Evolutionary conservation across 1,140 invertebrate genomes (phyloP).

Genomic region (Hylaeus anthracinus): DNA sequence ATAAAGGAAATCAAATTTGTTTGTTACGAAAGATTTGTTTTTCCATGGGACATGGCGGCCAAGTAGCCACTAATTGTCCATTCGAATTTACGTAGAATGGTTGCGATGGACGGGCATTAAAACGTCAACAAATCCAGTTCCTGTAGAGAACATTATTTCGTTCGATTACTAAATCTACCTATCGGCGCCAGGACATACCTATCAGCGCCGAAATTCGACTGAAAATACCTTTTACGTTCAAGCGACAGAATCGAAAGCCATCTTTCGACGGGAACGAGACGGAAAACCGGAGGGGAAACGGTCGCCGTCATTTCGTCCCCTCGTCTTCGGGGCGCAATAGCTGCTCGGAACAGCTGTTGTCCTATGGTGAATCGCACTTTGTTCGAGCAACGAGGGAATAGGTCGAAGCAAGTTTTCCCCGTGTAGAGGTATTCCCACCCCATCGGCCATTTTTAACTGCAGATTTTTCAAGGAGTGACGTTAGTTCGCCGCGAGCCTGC

Average conservation of each 20-base stretch:
- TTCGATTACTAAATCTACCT: not conserved
- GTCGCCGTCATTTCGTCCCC: conserved; percentile 54
- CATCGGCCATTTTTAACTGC: conserved; percentile 40
- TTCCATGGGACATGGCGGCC: too few relatives aligned
- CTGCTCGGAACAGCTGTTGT: conserved; percentile 68
- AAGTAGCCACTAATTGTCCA: too few relatives aligned
- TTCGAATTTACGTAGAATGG: too few relatives aligned
- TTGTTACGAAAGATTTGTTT: too few relatives aligned
- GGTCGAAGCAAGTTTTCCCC: conserved; percentile 58
- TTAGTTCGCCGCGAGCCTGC: conserved; percentile 65
- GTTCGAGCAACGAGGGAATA: conserved; percentile 52
- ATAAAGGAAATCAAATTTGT: too few relatives aligned
- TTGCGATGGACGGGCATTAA: not conserved
- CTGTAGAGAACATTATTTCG: not conserved
- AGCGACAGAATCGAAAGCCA: conserved; percentile 22
- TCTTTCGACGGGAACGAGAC: conserved; percentile 23
- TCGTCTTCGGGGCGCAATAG: conserved; percentile 49
- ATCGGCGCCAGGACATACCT: not conserved
- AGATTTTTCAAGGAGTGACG: conserved; percentile 39
- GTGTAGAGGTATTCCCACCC: conserved; percentile 47
- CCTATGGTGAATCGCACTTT: conserved; percentile 56
- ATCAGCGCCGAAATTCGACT: not conserved
- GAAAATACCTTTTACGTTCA: conserved; percentile 25
- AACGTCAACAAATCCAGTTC: not conserved
- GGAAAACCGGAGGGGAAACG: conserved; percentile 34